Evolutionary conservation across 2,113 vertebrate species (phyloP), one percentile per base, ranked within the genome.

Genomic region (Oncorhynchus gorbuscha): DNA sequence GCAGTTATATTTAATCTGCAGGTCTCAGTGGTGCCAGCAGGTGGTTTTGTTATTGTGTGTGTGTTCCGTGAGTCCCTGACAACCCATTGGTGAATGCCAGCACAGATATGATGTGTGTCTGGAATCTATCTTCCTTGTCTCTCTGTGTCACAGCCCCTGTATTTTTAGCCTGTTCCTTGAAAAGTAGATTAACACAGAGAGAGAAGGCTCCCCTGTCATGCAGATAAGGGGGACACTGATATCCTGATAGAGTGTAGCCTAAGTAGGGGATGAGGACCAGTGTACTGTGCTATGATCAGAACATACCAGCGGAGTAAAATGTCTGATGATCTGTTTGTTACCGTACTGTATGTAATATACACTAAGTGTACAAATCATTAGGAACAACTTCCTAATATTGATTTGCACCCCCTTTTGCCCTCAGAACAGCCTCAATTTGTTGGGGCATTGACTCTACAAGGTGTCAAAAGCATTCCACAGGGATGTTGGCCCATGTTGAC

Each of bases 111-210:
- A 74, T 73, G n/a, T 62, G 80, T 76, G 79, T 92, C 87, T 91
- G 89, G 82, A 86, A 77, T 89, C 65, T 77, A 70, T 89, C 83
- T 84, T 85, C 83, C 89, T 86, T 85, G 87, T 87, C 86, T 89
- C 81, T 84, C 70, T 76, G 80, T 79, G 80, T 89, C 89, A 80
- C 81, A 83, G 80, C 73, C 65, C 28, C 73, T 74, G 77, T 94
- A 94, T 94, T 92, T 93, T 92, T 94, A 94, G 92, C 80, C 20
- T 71, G 69, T 66, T 82, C 72, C 79, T 86, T 77, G 66, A 71
- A 71, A 76, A 82, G 77, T 80, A 82, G 86, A 90, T 90, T 82
- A 89, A 88, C 79, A 86, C 85, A 48, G 76, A 69, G 81, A 75
- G 75, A 84, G 84, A 79, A 76, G 79, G 9, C 26, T 79, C 80